Percentiles rank a stretch among this genome's conserved stretches.
phyloP scores from a whole-genome alignment of 2,797 vertebrate genomes.

The Arremon brunneinucha region DNA sequence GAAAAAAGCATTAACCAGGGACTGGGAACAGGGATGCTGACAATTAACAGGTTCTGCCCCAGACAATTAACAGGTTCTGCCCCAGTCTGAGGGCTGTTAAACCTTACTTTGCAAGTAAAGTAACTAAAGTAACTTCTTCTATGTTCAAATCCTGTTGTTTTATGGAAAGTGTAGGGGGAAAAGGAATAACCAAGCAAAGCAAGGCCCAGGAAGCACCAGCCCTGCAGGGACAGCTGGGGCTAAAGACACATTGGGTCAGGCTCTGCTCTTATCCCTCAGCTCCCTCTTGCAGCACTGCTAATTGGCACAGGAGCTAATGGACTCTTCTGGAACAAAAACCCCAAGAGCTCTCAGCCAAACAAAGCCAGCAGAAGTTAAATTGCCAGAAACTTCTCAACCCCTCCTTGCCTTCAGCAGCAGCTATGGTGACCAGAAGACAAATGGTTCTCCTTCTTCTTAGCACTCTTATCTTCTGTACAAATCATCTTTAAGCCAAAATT shows the following conservation, averaged over 20 bases:
- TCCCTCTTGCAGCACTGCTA: background rate
- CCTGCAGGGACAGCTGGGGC: background rate
- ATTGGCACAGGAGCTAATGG: background rate
- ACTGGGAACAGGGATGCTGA: accelerated
- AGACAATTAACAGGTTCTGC: background rate
- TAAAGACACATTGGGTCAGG: background rate
- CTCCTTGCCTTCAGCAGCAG: background rate
- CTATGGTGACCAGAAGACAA: background rate
- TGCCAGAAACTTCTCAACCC: background rate
- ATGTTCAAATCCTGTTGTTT: background rate
- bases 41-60: background rate
- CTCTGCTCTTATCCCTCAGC: background rate
- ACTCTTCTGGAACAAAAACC: background rate
- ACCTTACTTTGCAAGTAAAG: background rate
- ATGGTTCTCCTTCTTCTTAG: background rate
- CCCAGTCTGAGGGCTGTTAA: background rate
- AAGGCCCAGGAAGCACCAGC: background rate
- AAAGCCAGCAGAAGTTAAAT: background rate
- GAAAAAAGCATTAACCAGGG: accelerated
- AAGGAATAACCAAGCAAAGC: background rate
- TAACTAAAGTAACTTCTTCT: background rate
- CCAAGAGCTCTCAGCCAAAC: background rate
- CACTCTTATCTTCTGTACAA: background rate
- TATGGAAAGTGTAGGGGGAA: accelerated
- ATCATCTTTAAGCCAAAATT: background rate